These are phyloP conservation scores for Pangasius djambal DNA, from an alignment of 2,797 vertebrate species.

Conservation along the genomic window DNA sequence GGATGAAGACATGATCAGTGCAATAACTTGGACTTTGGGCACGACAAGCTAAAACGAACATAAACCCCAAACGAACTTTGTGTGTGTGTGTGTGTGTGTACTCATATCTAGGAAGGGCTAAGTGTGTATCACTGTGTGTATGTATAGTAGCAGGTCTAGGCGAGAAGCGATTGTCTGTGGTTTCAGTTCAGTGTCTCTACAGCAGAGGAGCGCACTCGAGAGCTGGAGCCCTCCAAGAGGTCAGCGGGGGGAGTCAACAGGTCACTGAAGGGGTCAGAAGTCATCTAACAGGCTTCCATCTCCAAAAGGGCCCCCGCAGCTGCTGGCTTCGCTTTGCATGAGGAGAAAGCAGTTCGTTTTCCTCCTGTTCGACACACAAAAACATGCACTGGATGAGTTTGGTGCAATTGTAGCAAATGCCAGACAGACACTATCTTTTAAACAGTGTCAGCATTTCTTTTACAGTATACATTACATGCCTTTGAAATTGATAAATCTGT, in stretches of 20 bases:
- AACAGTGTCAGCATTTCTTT: neutral
- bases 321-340: conserved; percentile 95
- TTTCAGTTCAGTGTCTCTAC: conserved; percentile 88
- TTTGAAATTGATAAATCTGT: neutral
- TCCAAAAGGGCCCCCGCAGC: conserved; percentile 93
- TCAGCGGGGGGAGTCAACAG: conserved; percentile 73
- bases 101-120: neutral
- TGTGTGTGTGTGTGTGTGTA: conserved; percentile 43
- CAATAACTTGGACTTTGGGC: conserved; percentile 73
- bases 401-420: neutral
- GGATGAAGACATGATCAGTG: conserved; percentile 74
- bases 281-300: conserved; percentile 97
- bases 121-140: conserved; percentile 37
- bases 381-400: neutral
- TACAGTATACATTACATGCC: neutral
- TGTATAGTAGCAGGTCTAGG: conserved; percentile 62
- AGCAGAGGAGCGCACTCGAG: conserved; percentile 74
- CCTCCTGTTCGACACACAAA: conserved; percentile 78
- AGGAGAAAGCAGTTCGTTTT: conserved; percentile 92
- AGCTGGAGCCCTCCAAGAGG: conserved; percentile 78
- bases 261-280: conserved; percentile 71
- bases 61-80: conserved; percentile 15
- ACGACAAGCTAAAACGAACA: conserved; percentile 57
- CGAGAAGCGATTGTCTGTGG: conserved; percentile 91
- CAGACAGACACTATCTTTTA: neutral